Percentiles rank a stretch among this genome's conserved stretches.
phyloP scores from a whole-genome alignment of 1,140 invertebrate species.

The Habropoda laboriosa region DNA sequence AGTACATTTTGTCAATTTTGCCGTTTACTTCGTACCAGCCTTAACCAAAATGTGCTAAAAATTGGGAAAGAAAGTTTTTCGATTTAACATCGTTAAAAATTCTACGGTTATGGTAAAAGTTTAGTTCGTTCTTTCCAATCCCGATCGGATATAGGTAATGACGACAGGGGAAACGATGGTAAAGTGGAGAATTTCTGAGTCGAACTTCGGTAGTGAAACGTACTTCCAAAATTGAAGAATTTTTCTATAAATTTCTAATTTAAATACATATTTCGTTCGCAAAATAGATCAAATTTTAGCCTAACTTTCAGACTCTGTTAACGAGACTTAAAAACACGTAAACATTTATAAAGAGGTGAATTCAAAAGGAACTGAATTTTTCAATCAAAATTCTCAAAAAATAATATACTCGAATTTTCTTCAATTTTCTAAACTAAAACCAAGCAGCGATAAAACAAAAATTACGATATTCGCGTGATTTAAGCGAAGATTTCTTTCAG shows the following conservation, averaged over 20 bases:
- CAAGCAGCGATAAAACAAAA: too few species aligned
- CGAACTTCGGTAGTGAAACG: background rate
- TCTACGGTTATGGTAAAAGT: slow-evolving; percentile 4
- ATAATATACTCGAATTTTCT: background rate
- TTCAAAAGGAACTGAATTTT: too few species aligned
- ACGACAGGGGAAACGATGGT: slow-evolving; percentile 6
- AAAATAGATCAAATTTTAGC: too few species aligned
- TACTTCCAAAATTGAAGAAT: slow-evolving; percentile 1
- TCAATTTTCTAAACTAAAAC: too few species aligned
- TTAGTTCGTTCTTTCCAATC: slow-evolving; percentile 18
- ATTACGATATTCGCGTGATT: too few species aligned
- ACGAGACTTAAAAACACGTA: too few species aligned
- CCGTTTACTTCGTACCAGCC: background rate
- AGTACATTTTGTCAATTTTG: too few species aligned
- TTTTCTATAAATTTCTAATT: background rate
- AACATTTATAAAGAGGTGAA: too few species aligned
- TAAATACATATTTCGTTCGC: too few species aligned
- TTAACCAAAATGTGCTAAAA: background rate
- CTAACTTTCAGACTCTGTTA: too few species aligned
- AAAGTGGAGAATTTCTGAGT: background rate
- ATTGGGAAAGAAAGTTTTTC: slow-evolving; percentile 9
- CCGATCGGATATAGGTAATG: slow-evolving; percentile 10
- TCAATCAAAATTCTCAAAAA: too few species aligned
- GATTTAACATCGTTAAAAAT: slow-evolving; percentile 37
- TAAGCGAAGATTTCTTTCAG: too few species aligned